phyloP scores from a whole-genome alignment of 2,113 vertebrate species.

The Semicossyphus pulcher region DNA sequence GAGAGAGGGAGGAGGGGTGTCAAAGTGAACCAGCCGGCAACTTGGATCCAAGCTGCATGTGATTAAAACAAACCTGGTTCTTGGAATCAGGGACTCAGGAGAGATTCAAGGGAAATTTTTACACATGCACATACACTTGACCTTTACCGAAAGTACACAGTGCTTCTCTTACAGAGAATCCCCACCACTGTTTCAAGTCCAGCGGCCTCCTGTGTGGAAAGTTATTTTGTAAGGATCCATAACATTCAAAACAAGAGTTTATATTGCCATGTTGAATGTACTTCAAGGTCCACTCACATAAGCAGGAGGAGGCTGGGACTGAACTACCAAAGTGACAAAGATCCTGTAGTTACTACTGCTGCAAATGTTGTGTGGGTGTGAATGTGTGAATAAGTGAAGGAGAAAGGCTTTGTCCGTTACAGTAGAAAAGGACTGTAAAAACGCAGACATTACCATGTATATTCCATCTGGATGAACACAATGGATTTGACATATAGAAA shows the following conservation, averaged over 20 bases:
- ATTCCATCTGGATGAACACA: too few relatives aligned
- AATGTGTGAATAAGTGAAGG: too few relatives aligned
- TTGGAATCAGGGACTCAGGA: constrained; percentile 44
- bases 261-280: not conserved
- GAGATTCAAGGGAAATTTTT: constrained; percentile 45
- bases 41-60: constrained; percentile 29
- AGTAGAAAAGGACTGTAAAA: too few relatives aligned
- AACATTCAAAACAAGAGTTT: not conserved
- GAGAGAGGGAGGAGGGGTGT: not conserved
- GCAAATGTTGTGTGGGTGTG: too few relatives aligned
- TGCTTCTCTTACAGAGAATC: constrained; percentile 25
- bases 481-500: too few relatives aligned
- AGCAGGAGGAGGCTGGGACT: too few relatives aligned
- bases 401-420: too few relatives aligned
- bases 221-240: not conserved
- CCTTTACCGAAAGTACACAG: constrained; percentile 41
- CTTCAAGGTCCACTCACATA: too few relatives aligned
- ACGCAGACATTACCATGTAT: too few relatives aligned
- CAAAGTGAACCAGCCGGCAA: not conserved
- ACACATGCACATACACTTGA: constrained; percentile 32
- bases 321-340: too few relatives aligned
- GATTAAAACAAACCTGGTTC: constrained; percentile 63
- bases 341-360: too few relatives aligned
- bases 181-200: not conserved
- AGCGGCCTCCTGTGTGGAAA: constrained; percentile 21